These are phyloP conservation scores for Hippocampus barbouri DNA, from an alignment of 2,113 vertebrate genomes.

Conservation along the genomic window DNA sequence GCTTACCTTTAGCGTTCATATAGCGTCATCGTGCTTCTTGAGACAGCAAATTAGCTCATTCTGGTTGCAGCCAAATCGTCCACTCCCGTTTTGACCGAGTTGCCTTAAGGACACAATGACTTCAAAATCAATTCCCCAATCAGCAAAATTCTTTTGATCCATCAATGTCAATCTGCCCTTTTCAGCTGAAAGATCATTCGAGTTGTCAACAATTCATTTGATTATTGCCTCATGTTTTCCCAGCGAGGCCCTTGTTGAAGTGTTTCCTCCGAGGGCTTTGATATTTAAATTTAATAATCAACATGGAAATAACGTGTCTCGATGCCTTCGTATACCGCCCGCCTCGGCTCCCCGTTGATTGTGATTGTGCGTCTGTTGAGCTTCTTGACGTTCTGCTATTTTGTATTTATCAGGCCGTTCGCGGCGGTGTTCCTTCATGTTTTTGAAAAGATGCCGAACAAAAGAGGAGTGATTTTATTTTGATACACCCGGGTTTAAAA, in stretches of 20 bases:
- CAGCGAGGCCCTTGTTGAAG: neutral
- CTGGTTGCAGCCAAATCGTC: neutral
- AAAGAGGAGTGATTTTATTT: conserved; percentile 5
- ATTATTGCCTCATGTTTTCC: neutral
- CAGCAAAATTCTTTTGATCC: neutral
- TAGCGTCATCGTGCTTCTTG: neutral
- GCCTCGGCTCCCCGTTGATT: neutral
- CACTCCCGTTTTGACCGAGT: neutral
- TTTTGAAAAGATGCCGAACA: conserved; percentile 3
- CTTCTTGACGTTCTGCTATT: neutral
- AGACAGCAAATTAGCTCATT: neutral
- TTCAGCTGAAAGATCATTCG: neutral
- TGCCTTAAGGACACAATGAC: neutral
- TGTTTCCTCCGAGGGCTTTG: neutral
- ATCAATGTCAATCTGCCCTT: neutral
- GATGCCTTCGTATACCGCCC: neutral
- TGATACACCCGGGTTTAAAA: neutral
- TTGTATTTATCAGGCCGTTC: neutral
- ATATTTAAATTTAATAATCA: conserved; percentile 1
- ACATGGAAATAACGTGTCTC: neutral
- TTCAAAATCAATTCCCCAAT: neutral
- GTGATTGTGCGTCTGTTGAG: neutral
- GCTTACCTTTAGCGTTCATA: neutral
- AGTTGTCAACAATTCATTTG: neutral
- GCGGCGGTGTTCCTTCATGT: neutral